Conservation (phyloP, 2,113 vertebrate genomes). For the Canis aureus region DNA sequence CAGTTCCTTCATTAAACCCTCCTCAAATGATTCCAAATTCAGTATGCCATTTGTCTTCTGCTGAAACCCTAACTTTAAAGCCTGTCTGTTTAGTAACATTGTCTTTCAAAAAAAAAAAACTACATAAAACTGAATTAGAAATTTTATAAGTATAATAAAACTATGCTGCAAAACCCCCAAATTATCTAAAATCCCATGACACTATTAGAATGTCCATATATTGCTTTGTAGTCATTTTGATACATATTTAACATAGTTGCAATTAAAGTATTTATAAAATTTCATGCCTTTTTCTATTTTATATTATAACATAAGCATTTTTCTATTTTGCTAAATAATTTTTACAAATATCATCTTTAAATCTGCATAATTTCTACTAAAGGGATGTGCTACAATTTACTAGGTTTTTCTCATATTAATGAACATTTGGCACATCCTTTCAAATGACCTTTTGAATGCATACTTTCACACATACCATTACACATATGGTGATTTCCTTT, state of each 20-base stretch:
- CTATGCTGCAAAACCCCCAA: neutral
- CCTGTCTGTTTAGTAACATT: conserved; percentile 2
- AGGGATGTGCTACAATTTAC: neutral
- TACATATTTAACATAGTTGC: conserved; percentile 21
- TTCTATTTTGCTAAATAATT: conserved; percentile 52
- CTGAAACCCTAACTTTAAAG: conserved; percentile 37
- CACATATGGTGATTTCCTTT: conserved; percentile 67
- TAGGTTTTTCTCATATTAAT: conserved; percentile 58
- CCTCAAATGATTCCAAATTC: neutral
- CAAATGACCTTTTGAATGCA: conserved; percentile 51
- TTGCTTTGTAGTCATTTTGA: conserved; percentile 54
- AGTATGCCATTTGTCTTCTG: conserved; percentile 1
- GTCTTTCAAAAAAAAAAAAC: neutral
- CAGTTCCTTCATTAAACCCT: neutral
- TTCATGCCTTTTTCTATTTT: conserved; percentile 46
- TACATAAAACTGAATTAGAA: neutral
- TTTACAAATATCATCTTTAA: conserved; percentile 61
- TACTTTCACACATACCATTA: conserved; percentile 53
- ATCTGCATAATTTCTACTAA: conserved; percentile 50
- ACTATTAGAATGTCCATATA: conserved; percentile 36
- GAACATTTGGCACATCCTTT: conserved; percentile 54
- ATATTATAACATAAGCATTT: conserved; percentile 68
- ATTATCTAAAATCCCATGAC: neutral
- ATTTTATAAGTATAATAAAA: conserved; percentile 50
- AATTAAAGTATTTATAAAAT: conserved; percentile 64